A percentile compares a stretch with the other conserved stretches of the same genome.
Conservation (phyloP, 2,888 invertebrate species). For the Eugnorisma glareosa region DNA sequence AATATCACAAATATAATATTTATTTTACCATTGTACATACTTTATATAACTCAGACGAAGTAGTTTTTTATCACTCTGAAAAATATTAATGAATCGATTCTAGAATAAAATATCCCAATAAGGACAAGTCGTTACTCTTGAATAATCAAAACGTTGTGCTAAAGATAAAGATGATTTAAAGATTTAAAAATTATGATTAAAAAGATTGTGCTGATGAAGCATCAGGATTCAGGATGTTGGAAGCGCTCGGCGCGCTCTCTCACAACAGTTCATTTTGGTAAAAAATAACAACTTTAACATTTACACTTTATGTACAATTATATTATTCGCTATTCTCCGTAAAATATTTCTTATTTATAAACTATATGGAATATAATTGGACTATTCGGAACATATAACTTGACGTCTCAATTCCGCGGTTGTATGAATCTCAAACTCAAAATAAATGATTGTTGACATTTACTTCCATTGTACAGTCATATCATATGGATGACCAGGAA, state of each 20-base stretch:
- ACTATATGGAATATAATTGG: conserved; percentile 63
- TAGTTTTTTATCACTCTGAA: conserved; percentile 81
- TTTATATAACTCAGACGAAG: conserved; percentile 86
- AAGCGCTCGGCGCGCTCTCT: conserved; percentile 55
- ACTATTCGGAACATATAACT: conserved; percentile 56
- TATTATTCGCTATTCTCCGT: conserved; percentile 57
- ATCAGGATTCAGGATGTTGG: conserved; percentile 59
- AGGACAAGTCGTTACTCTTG: conserved; percentile 75
- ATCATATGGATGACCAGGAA: background rate
- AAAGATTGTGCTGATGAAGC: conserved; percentile 72
- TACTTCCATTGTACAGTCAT: conserved; percentile 1
- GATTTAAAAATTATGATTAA: conserved; percentile 68
- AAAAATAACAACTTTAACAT: conserved; percentile 74
- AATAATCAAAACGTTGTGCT: conserved; percentile 79
- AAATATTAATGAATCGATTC: conserved; percentile 76
- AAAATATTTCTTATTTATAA: conserved; percentile 58
- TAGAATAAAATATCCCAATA: conserved; percentile 80
- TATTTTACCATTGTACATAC: conserved; percentile 88
- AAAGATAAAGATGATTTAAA: conserved; percentile 74
- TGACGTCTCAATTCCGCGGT: conserved; percentile 51
- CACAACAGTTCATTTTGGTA: conserved; percentile 71
- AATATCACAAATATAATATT: conserved; percentile 89
- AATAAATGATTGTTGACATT: conserved; percentile 15
- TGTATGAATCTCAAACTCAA: conserved; percentile 46
- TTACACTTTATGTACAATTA: conserved; percentile 71